Conservation (phyloP, 2,113 vertebrate species). For the Hippocampus abdominalis region DNA sequence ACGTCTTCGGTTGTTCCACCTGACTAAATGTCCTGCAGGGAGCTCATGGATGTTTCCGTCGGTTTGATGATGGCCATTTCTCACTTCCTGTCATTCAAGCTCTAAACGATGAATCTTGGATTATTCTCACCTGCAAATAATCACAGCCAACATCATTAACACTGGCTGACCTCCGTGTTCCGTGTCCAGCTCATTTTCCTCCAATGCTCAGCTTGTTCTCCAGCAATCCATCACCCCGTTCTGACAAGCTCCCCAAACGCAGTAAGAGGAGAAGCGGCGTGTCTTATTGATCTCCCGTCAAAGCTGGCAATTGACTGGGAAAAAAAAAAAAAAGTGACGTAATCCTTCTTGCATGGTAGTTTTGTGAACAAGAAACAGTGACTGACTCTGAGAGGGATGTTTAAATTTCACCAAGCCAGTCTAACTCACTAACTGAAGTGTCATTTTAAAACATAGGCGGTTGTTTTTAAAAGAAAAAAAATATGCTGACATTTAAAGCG, state of each 20-base stretch:
- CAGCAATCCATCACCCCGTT: slow-evolving; percentile 58
- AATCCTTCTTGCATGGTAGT: slow-evolving; percentile 27
- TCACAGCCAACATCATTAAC: slow-evolving; percentile 63
- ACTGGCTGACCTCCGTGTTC: slow-evolving; percentile 52
- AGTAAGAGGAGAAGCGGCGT: slow-evolving; percentile 46
- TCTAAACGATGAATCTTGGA: slow-evolving; percentile 58
- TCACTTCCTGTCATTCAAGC: slow-evolving; percentile 47
- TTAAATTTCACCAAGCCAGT: neutral
- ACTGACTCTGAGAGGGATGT: neutral
- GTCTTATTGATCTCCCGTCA: slow-evolving; percentile 64
- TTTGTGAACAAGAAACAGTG: slow-evolving; percentile 22
- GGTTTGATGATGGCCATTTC: slow-evolving; percentile 49
- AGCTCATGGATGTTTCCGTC: slow-evolving; percentile 33
- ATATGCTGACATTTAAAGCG: neutral
- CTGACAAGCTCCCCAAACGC: slow-evolving; percentile 56
- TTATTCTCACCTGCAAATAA: slow-evolving; percentile 68
- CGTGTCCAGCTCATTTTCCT: slow-evolving; percentile 52
- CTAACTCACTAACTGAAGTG: neutral
- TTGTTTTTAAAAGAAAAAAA: neutral
- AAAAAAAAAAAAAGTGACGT: slow-evolving; percentile 41
- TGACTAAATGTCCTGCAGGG: slow-evolving; percentile 33
- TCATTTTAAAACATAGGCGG: neutral
- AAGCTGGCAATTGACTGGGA: slow-evolving; percentile 46
- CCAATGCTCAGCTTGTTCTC: slow-evolving; percentile 44
- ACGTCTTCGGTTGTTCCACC: slow-evolving; percentile 21